phyloP scores from a whole-genome alignment of 2,797 vertebrate species.

The Hippopotamyrus pictus region DNA sequence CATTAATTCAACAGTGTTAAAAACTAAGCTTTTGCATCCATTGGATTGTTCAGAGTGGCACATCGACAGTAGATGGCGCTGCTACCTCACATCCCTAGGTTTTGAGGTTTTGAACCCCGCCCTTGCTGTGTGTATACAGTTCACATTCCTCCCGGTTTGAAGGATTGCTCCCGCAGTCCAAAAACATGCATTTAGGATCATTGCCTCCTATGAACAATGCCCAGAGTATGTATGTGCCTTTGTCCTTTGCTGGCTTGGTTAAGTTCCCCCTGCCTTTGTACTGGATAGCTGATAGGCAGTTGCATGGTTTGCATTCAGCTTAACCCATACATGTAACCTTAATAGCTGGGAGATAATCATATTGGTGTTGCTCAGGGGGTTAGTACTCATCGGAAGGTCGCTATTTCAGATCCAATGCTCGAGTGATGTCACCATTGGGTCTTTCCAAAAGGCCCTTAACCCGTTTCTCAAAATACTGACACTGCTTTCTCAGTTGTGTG shows the following conservation, averaged over 20 bases:
- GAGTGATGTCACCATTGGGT: background rate
- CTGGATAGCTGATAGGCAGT: background rate
- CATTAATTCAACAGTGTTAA: background rate
- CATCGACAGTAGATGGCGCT: background rate
- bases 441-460: background rate
- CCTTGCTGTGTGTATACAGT: background rate
- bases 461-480: background rate
- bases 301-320: background rate
- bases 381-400: background rate
- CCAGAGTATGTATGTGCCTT: background rate
- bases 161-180: background rate
- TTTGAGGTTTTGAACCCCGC: background rate
- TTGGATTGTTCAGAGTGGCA: background rate
- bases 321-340: background rate
- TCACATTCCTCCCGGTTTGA: background rate
- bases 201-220: background rate
- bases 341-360: background rate
- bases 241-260: background rate
- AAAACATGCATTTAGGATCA: background rate
- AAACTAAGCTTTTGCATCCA: background rate
- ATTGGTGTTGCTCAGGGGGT: background rate
- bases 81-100: background rate
- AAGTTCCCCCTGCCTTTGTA: background rate
- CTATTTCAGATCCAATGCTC: background rate
- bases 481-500: background rate